Evolutionary conservation across 2,797 vertebrate genomes (phyloP).

Genomic region (Syngnathus acus): DNA sequence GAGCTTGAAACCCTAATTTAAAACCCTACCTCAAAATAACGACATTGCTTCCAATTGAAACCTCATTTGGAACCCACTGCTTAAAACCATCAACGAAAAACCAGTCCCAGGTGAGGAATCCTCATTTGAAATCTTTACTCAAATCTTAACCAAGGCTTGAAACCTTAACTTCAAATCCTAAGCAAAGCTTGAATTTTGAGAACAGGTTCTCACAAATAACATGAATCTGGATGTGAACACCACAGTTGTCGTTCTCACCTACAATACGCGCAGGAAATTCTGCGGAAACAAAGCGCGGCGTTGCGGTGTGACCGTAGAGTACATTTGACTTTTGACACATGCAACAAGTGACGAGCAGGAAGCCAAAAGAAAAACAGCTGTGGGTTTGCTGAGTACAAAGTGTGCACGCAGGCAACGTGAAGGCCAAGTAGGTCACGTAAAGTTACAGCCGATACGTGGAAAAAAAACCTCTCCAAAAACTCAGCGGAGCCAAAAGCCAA

Average conservation of each 20-base stretch:
- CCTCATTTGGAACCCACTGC: too few relatives aligned
- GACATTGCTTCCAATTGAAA: too few relatives aligned
- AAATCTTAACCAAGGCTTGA: too few relatives aligned
- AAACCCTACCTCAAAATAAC: neutral
- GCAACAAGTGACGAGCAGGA: neutral
- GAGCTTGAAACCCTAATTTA: constrained; percentile 6
- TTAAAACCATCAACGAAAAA: too few relatives aligned
- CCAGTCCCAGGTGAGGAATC: too few relatives aligned
- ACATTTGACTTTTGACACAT: neutral
- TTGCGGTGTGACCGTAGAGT: neutral
- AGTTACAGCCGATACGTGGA: neutral
- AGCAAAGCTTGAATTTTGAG: neutral
- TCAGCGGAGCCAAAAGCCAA: neutral
- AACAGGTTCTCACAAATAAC: neutral
- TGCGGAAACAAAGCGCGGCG: neutral
- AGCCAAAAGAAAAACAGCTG: neutral
- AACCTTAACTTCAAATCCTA: too few relatives aligned
- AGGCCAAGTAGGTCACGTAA: neutral
- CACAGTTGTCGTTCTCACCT: neutral
- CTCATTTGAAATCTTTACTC: too few relatives aligned
- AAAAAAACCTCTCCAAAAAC: neutral
- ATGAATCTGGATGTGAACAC: neutral
- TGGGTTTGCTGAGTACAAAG: neutral
- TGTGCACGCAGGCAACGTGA: neutral
- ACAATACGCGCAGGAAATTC: constrained; percentile 8